A percentile compares a stretch with the other conserved stretches of the same genome.
phyloP scores from a whole-genome alignment of 1,140 invertebrate species.

The Heliconius congener region DNA sequence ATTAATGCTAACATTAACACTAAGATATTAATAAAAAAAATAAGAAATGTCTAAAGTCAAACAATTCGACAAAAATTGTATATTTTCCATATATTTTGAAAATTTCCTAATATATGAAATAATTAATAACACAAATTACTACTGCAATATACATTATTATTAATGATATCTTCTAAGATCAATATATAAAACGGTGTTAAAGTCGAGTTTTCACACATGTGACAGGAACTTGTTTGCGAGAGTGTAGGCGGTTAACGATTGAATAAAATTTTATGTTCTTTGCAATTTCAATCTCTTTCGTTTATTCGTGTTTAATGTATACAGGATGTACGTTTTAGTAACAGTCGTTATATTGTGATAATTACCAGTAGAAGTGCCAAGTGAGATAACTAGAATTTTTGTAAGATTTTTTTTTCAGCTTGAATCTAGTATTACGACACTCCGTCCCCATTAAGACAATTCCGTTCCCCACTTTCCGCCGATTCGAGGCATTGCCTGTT shows the following conservation, averaged over 20 bases:
- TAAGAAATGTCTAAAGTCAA: no score
- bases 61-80: not conserved
- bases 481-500: no score
- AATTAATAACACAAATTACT: not conserved
- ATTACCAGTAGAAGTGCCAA: not conserved
- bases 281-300: slow-evolving; percentile 10
- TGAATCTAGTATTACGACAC: no score
- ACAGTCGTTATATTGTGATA: not conserved
- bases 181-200: slow-evolving; percentile 6
- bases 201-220: slow-evolving; percentile 14
- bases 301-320: not conserved
- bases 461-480: no score
- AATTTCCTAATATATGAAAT: no score
- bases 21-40: no score
- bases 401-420: no score
- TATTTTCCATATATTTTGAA: no score
- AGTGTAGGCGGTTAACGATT: slow-evolving; percentile 16
- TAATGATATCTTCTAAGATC: not conserved
- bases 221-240: slow-evolving; percentile 18
- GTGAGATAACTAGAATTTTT: no score
- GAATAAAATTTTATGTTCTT: slow-evolving; percentile 19
- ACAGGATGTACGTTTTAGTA: not conserved
- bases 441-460: no score
- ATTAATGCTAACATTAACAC: no score
- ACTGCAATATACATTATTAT: not conserved